These are phyloP conservation scores for Rhodeus uyekii DNA, from an alignment of 2,797 vertebrate species.

Conservation along the genomic window DNA sequence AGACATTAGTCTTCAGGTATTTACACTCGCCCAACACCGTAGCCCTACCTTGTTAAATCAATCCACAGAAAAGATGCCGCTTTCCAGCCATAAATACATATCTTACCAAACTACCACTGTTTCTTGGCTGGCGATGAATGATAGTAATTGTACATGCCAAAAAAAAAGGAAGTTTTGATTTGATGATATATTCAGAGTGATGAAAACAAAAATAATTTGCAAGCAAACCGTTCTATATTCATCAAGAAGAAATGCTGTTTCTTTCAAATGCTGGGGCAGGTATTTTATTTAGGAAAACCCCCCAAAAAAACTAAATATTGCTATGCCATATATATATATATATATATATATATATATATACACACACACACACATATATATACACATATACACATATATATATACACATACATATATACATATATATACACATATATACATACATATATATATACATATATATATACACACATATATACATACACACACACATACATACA, in stretches of 20 bases:
- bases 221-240: slow-evolving; percentile 54
- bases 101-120: slow-evolving; percentile 64
- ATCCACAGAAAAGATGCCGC: slow-evolving; percentile 87
- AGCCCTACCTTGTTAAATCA: slow-evolving; percentile 89
- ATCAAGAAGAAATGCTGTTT: background rate
- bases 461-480: too few species aligned
- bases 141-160: slow-evolving; percentile 67
- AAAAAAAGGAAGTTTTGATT: slow-evolving; percentile 47
- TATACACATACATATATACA: too few species aligned
- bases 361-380: too few species aligned
- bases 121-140: slow-evolving; percentile 72
- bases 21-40: slow-evolving; percentile 92
- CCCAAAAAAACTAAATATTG: background rate
- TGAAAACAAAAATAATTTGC: slow-evolving; percentile 4
- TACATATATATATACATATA: too few species aligned
- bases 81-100: slow-evolving; percentile 84
- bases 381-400: too few species aligned
- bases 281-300: background rate
- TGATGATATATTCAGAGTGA: slow-evolving; percentile 32
- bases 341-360: too few species aligned
- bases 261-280: background rate
- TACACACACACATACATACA: too few species aligned
- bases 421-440: too few species aligned
- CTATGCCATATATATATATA: background rate
- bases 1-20: slow-evolving; percentile 98